Evolutionary conservation across 2,113 vertebrate species (phyloP), one percentile per base, ranked within the genome.

Genomic region (Entomyzon cyanotis): DNA sequence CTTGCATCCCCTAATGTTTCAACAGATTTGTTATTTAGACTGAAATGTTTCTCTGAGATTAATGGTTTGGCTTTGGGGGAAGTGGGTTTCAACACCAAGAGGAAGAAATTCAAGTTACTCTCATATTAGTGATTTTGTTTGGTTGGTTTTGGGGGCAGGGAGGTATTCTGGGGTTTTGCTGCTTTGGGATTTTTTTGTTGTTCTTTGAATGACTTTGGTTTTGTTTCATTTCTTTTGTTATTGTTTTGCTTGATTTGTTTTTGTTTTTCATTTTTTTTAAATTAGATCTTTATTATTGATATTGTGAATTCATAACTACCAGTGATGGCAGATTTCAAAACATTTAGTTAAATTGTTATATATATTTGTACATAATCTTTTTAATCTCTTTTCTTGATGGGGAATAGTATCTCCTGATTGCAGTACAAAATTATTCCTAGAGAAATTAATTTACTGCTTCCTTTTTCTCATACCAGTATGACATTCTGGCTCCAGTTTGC

Each of bases 111-210:
- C 46, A 62, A 73, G 2, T 12, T 65, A 50, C 9, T 87, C 11
- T 33, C 7, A 15, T 21, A 8, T 24, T 46, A 78, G 5, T 42
- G 30, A 30, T 37, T 69, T 74, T 30, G 7, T 5, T 75, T 55
- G 6, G 7, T 79, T 69, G 52, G 4, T 12, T 81, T 35, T 12
- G 6, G 6, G 18, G 3, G 0, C 3, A 15, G 3, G 15, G 2
- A 28, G 2, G 3, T 35, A 19, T 30, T 21, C 10, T 47, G 30
- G 1, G 6, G 1, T 22, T 71, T 82, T 65, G 0, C 2, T 28
- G 16, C n/a, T 53, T 31, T 46, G 22, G 12, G 33, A 1, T 0
- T 25, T 35, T 22, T 63, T 27, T 35, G 3, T 46, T n/a, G 10
- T 33, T 77, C 2, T 12, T 75, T 64, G 31, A 10, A 39, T 42